Evolutionary conservation across 2,113 vertebrate species (phyloP).

Genomic region (Nerophis lumbriciformis): DNA sequence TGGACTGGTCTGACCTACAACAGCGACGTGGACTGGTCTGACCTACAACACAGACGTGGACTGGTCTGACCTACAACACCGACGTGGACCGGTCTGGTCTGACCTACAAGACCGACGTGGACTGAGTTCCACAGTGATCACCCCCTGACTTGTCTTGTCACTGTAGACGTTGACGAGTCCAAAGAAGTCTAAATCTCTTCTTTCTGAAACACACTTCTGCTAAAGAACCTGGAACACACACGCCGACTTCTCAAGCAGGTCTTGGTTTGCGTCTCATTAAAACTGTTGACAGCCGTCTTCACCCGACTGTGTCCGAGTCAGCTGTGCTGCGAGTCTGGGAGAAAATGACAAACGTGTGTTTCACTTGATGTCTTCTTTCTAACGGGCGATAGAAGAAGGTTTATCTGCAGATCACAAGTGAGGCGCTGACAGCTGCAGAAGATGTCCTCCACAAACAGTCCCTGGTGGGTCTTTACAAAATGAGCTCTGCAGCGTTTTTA

Average conservation of each 20-base stretch:
- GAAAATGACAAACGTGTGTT: neutral
- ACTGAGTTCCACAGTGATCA: no score
- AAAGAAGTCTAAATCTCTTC: neutral
- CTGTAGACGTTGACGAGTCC: no score
- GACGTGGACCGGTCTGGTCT: neutral
- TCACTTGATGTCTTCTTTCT: neutral
- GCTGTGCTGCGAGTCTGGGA: conserved; percentile 33
- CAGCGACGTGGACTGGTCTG: no score
- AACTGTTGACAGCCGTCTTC: conserved; percentile 57
- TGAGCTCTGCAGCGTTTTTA: no score
- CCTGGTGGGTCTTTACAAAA: no score
- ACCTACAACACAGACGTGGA: no score
- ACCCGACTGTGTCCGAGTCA: conserved; percentile 49
- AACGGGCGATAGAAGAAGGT: neutral
- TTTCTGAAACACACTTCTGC: conserved; percentile 19
- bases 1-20: no score
- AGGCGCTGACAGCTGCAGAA: neutral
- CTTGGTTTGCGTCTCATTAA: conserved; percentile 59
- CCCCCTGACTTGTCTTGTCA: no score
- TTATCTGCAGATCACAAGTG: neutral
- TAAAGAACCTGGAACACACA: conserved; percentile 10
- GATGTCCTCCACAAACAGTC: neutral
- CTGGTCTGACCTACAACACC: no score
- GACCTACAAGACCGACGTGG: neutral
- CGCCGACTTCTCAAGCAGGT: conserved; percentile 34